Percentiles rank a stretch among this genome's conserved stretches.
These are phyloP conservation scores for Montipora cactus DNA, from an alignment of 64 coral and sea anemone species.

Conservation along the genomic window DNA sequence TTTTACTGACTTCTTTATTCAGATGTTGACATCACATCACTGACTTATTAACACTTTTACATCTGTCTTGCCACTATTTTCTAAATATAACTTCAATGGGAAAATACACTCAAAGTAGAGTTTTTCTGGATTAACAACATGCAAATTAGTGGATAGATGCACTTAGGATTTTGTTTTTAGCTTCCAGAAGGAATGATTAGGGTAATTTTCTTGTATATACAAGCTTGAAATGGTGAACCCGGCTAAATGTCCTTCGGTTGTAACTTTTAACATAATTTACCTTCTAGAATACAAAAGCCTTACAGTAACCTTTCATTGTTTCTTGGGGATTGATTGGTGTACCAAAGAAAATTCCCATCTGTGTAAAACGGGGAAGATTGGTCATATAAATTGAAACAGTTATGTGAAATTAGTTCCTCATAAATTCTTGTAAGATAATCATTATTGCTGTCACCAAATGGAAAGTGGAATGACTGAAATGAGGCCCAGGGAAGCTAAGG, in stretches of 20 bases:
- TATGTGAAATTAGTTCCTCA: conserved; percentile 3
- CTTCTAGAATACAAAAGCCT: conserved; percentile 2
- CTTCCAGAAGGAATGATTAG: background rate
- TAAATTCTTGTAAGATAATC: conserved; percentile 2
- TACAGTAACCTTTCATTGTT: conserved; percentile 9
- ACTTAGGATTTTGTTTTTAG: conserved; percentile 4
- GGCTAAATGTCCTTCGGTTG: background rate
- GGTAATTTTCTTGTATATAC: background rate
- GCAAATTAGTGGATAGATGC: background rate
- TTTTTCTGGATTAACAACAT: conserved; percentile 9
- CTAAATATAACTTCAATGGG: background rate
- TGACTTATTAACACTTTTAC: background rate
- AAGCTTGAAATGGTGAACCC: conserved; percentile 12
- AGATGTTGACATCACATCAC: background rate
- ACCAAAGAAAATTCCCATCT: background rate
- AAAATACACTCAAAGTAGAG: conserved; percentile 1
- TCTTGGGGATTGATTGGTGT: background rate
- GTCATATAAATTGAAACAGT: conserved; percentile 5
- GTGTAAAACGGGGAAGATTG: background rate
- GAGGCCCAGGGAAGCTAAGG: conserved; percentile 4
- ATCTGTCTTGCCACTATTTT: conserved; percentile 8
- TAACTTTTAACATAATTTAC: conserved; percentile 4
- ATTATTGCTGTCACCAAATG: conserved; percentile 13
- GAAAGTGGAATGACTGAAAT: conserved; percentile 8
- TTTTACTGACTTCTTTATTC: background rate